These are phyloP conservation scores for Beris chalybata DNA, from an alignment of 2,888 invertebrate genomes.

Conservation along the genomic window DNA sequence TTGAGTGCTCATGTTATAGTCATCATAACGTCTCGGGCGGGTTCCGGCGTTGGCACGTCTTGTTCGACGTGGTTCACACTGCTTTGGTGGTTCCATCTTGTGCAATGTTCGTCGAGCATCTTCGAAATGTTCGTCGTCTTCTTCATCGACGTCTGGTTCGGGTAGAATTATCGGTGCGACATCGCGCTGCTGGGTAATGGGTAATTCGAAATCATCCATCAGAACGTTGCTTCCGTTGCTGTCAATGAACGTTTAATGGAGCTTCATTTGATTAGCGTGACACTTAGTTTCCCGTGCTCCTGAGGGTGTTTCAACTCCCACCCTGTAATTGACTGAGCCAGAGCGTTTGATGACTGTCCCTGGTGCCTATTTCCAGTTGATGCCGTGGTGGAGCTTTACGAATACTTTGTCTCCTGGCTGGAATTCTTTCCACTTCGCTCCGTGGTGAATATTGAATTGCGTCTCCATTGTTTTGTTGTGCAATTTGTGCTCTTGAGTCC, in stretches of 20 bases:
- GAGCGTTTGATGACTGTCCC: background rate
- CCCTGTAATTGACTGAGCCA: background rate
- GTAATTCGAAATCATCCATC: background rate
- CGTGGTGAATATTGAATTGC: slow-evolving; percentile 7
- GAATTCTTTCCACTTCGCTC: slow-evolving; percentile 19
- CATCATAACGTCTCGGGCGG: too few species aligned
- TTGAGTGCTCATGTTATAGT: too few species aligned
- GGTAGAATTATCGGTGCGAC: background rate
- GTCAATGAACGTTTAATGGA: background rate
- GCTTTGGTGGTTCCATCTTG: background rate
- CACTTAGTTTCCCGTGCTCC: slow-evolving; percentile 1
- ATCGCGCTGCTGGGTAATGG: slow-evolving; percentile 2
- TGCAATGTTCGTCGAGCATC: too few species aligned
- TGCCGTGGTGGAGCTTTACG: background rate
- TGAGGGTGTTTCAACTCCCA: background rate
- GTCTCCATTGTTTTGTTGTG: background rate
- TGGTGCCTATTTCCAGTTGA: background rate
- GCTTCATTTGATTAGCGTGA: background rate
- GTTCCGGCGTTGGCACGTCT: too few species aligned
- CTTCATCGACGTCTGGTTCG: background rate
- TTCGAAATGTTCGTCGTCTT: background rate
- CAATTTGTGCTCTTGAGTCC: slow-evolving; percentile 5
- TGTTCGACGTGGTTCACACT: background rate
- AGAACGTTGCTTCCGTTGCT: background rate
- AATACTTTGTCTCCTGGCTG: slow-evolving; percentile 3